phyloP scores from a whole-genome alignment of 2,888 invertebrate genomes.

The Leucophenga maculata region DNA sequence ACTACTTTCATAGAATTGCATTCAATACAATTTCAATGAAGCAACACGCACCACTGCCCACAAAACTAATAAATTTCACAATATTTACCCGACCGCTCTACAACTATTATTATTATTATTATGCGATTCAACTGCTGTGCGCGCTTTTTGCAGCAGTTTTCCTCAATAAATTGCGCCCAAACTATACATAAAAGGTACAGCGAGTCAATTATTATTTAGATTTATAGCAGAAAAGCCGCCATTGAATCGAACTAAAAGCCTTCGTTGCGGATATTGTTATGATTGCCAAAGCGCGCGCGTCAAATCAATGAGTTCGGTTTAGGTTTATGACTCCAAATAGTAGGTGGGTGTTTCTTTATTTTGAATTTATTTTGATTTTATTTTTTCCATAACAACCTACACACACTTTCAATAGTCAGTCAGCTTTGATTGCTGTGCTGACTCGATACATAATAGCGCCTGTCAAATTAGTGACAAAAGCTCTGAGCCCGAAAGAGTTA shows the following conservation, averaged over 20 bases:
- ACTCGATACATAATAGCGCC: not conserved
- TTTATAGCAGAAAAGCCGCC: conserved; percentile 20
- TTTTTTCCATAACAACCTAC: too few relatives aligned
- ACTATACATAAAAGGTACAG: not conserved
- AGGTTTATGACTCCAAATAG: not conserved
- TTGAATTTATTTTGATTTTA: too few relatives aligned
- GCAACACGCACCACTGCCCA: conserved; percentile 12
- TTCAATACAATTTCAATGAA: too few relatives aligned
- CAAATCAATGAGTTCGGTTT: conserved; percentile 20
- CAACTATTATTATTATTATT: conserved; percentile 7
- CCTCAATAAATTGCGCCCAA: conserved; percentile 6
- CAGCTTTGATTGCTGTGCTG: not conserved
- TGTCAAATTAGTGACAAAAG: conserved; percentile 24
- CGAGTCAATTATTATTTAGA: conserved; percentile 21
- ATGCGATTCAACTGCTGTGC: conserved; percentile 17
- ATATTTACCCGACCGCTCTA: not conserved
- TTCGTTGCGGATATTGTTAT: not conserved
- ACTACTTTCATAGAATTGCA: too few relatives aligned
- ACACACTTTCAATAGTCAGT: not conserved
- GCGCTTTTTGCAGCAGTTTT: too few relatives aligned
- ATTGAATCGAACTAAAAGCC: not conserved
- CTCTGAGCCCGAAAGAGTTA: not conserved
- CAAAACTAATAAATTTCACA: conserved; percentile 21
- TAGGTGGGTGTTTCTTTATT: conserved; percentile 17
- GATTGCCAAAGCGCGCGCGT: conserved; percentile 11